Evolutionary conservation across 1,140 invertebrate species (phyloP).

Genomic region (Dinothrombium tinctorium): DNA sequence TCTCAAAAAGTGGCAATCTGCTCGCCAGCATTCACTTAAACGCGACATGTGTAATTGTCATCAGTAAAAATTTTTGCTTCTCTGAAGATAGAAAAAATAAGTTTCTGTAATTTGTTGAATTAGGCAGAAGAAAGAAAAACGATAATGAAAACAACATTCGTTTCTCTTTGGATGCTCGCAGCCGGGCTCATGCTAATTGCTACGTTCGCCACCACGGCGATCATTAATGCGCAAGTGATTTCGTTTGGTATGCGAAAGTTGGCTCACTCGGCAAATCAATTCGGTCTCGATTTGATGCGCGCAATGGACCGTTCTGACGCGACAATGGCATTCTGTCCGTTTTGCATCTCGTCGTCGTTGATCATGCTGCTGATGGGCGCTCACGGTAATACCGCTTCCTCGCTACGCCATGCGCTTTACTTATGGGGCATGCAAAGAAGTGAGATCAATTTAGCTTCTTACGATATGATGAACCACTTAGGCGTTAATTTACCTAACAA

Average conservation of each 20-base stretch:
- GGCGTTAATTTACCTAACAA: slow-evolving; percentile 14
- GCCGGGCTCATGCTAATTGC: too few relatives aligned
- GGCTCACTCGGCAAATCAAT: slow-evolving; percentile 17
- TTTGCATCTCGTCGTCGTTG: slow-evolving; percentile 17
- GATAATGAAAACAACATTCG: too few relatives aligned
- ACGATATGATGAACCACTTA: slow-evolving; percentile 16
- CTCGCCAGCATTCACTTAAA: too few relatives aligned
- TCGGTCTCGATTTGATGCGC: slow-evolving; percentile 17
- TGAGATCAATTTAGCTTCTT: slow-evolving; percentile 16
- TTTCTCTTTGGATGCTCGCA: too few relatives aligned
- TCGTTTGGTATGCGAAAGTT: slow-evolving; percentile 17
- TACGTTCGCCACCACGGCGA: too few relatives aligned
- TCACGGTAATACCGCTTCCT: slow-evolving; percentile 10
- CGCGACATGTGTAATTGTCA: too few relatives aligned
- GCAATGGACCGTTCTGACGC: slow-evolving; percentile 13
- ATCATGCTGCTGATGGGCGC: slow-evolving; percentile 16
- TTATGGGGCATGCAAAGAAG: slow-evolving; percentile 16
- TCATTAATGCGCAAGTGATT: slow-evolving; percentile 6
- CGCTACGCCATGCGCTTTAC: slow-evolving; percentile 16
- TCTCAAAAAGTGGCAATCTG: too few relatives aligned
- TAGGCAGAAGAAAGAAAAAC: too few relatives aligned
- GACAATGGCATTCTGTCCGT: slow-evolving; percentile 15
- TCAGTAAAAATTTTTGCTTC: too few relatives aligned
- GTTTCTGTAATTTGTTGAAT: too few relatives aligned
- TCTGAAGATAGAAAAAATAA: too few relatives aligned